Evolutionary conservation across 92 coral and sea anemone species (phyloP).

Genomic region (Parazoanthus darwini): DNA sequence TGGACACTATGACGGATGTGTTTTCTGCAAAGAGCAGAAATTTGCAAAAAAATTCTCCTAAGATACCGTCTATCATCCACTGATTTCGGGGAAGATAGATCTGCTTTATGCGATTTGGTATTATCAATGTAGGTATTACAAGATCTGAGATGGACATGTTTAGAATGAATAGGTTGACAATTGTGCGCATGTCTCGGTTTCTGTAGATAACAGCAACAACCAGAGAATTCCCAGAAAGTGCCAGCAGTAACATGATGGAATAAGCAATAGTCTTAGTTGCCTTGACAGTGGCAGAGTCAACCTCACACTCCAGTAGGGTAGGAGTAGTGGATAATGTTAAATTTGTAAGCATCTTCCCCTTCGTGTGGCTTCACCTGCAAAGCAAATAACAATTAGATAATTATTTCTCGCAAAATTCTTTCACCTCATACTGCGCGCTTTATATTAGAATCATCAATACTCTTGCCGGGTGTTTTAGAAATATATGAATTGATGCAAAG

Average conservation of each 20-base stretch:
- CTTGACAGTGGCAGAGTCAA: slow-evolving; percentile 9
- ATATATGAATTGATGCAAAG: background rate
- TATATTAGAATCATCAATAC: background rate
- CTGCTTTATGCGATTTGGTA: slow-evolving; percentile 22
- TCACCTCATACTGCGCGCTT: background rate
- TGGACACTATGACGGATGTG: slow-evolving; percentile 19
- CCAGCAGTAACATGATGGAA: slow-evolving; percentile 2
- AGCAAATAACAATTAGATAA: background rate
- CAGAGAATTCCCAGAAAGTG: slow-evolving; percentile 20
- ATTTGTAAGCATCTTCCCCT: background rate
- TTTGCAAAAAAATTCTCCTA: slow-evolving; percentile 3
- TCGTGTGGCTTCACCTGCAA: background rate
- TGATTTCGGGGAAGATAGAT: slow-evolving; percentile 17
- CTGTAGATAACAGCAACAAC: slow-evolving; percentile 17
- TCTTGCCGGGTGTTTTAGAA: background rate
- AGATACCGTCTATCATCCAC: background rate
- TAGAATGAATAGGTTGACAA: slow-evolving; percentile 15
- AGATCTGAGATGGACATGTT: slow-evolving; percentile 28
- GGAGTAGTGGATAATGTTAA: background rate
- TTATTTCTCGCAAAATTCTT: background rate
- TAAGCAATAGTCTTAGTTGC: background rate
- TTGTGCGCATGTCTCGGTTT: slow-evolving; percentile 28
- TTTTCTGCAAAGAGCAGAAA: slow-evolving; percentile 8
- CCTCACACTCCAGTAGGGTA: background rate
- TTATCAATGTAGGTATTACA: background rate